Conservation (phyloP, 2,113 vertebrate species). For the Polyodon spathula region DNA sequence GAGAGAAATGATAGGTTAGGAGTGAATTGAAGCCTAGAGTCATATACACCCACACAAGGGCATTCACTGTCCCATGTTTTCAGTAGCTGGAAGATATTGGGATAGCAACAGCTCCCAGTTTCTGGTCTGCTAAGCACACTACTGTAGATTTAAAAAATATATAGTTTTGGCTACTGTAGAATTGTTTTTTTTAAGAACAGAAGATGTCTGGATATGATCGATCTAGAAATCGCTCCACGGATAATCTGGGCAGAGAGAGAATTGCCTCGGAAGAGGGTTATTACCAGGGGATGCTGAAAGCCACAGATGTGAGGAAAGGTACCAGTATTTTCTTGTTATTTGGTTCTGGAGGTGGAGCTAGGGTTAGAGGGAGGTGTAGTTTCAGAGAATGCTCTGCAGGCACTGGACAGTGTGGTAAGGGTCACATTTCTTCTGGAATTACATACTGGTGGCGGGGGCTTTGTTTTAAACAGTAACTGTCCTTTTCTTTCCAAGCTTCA, state of each 20-base stretch:
- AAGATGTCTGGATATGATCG: slow-evolving; percentile 47
- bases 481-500: background rate
- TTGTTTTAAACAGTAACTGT: too few relatives aligned
- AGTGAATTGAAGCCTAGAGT: slow-evolving; percentile 24
- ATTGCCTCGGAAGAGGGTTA: slow-evolving; percentile 49
- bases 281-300: slow-evolving; percentile 61
- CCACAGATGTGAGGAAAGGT: slow-evolving; percentile 64
- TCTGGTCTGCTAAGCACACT: too few relatives aligned
- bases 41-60: slow-evolving; percentile 3
- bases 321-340: slow-evolving; percentile 11
- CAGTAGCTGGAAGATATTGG: slow-evolving; percentile 1
- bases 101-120: slow-evolving; percentile 7
- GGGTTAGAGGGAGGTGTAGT: too few relatives aligned
- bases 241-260: slow-evolving; percentile 45
- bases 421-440: background rate
- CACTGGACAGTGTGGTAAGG: background rate
- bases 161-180: too few relatives aligned
- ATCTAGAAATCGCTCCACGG: slow-evolving; percentile 50
- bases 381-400: too few relatives aligned
- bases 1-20: slow-evolving; percentile 19
- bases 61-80: background rate
- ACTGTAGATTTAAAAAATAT: too few relatives aligned
- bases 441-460: too few relatives aligned
- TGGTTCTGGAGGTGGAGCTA: background rate
- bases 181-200: too few relatives aligned